These are phyloP conservation scores for Phytoseiulus persimilis DNA, from an alignment of 2,888 invertebrate species.

Conservation along the genomic window DNA sequence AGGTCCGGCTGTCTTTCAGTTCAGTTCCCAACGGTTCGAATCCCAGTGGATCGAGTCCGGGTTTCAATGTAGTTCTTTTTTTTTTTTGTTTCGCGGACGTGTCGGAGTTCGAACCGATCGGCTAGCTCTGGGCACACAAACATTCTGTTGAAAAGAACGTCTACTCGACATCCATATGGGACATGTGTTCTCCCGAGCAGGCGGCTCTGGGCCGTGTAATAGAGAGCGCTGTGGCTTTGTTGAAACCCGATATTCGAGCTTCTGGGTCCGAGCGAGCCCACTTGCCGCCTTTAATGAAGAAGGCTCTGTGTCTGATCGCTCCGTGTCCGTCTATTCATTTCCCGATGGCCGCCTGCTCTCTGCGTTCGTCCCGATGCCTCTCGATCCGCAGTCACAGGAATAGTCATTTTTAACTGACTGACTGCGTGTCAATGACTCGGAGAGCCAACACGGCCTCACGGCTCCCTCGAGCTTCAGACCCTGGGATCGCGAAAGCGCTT, in stretches of 20 bases:
- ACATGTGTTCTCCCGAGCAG: not conserved
- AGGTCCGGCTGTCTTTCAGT: too few relatives aligned
- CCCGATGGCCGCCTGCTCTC: not conserved
- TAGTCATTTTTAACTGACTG: not conserved
- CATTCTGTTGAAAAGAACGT: not conserved
- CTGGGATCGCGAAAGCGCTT: not conserved
- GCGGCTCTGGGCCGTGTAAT: not conserved
- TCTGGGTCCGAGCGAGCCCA: not conserved
- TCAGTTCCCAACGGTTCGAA: not conserved
- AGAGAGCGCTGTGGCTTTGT: not conserved
- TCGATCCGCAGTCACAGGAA: not conserved
- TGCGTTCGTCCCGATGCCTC: not conserved
- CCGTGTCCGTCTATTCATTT: not conserved
- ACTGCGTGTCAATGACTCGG: not conserved
- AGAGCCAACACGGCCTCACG: not conserved
- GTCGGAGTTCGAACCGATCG: not conserved
- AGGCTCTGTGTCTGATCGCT: conserved; percentile 5
- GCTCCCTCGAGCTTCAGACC: not conserved
- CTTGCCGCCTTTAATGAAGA: not conserved
- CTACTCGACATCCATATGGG: not conserved
- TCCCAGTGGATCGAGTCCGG: not conserved
- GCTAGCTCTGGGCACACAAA: not conserved
- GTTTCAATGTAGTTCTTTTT: not conserved
- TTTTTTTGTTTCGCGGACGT: not conserved
- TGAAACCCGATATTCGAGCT: conserved; percentile 5